Evolutionary conservation across 2,888 invertebrate species (phyloP), one percentile per base, ranked within the genome.

Genomic region (Bhutanitis thaidina): DNA sequence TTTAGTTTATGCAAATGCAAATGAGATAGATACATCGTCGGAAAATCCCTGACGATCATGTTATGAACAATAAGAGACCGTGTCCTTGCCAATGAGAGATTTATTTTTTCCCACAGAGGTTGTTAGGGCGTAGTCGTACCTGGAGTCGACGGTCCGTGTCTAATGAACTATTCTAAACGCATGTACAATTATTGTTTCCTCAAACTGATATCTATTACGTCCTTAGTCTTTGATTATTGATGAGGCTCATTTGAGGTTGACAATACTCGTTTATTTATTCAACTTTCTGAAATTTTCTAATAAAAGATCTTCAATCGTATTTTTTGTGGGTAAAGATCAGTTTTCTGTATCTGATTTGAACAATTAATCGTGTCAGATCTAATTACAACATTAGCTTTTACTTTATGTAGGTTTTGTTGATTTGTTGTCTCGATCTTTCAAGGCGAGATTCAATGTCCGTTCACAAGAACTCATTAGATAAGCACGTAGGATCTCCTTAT

Each of bases 91-190:
- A 71, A 60, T 65, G 55, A 50, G 57, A 77, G 81, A 82, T 84
- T 82, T 82, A 82, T 83, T 71, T 44, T 64, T 82, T 84, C 84
- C 74, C 83, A 86, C 77, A 76, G 61, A 53, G 13, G 34, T 12
- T 30, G 59, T 36, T 38, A 44, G 56, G 53, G 51, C 59, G 54
- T 51, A 45, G 54, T 35, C 53, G 52, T 53, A 53, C 54, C 59
- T 53, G 51, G 56, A 57, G 64, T 62, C 55, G 57, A 59, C 38
- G 48, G 46, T 49, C 62, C 65, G 60, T 65, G 56, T 65, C 65
- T 74, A 74, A 76, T 74, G 68, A 65, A 54, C 70, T 60, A 71
- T 77, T 77, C 71, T 74, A 73, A 51, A 58, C 63, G 60, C 67
- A 64, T 64, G 60, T 64, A 59, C 60, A 65, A 71, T 77, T 74